phyloP scores from a whole-genome alignment of 1,140 invertebrate species.

The Sitophilus oryzae region DNA sequence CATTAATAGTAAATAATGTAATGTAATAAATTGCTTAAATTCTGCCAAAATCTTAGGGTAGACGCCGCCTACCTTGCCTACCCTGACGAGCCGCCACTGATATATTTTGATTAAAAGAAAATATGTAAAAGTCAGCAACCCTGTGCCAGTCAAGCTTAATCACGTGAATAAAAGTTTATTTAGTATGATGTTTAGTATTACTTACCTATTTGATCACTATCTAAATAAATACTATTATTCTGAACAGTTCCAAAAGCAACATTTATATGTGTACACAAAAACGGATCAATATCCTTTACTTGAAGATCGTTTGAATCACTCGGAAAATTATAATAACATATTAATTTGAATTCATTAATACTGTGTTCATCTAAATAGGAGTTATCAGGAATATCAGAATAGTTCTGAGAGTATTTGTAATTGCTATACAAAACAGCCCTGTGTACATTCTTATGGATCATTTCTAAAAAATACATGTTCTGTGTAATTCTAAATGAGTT shows the following conservation, averaged over 20 bases:
- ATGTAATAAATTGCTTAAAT: too few species aligned
- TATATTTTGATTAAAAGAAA: too few species aligned
- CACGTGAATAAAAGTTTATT: too few species aligned
- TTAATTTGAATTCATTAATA: constrained; percentile 38
- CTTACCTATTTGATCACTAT: constrained; percentile 24
- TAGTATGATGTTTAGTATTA: too few species aligned
- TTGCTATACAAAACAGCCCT: constrained; percentile 26
- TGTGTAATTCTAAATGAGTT: not conserved
- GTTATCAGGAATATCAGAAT: constrained; percentile 7
- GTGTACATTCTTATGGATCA: constrained; percentile 9
- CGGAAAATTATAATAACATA: constrained; percentile 64
- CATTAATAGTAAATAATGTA: too few species aligned
- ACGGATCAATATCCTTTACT: constrained; percentile 55
- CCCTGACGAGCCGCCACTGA: too few species aligned
- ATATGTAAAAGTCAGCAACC: too few species aligned
- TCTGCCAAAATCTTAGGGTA: too few species aligned
- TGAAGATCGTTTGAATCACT: constrained; percentile 43
- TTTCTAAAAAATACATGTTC: constrained; percentile 17
- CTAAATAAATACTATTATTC: constrained; percentile 53
- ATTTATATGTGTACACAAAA: constrained; percentile 78
- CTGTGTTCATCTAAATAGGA: not conserved
- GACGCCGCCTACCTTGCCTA: too few species aligned
- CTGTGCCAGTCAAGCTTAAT: too few species aligned
- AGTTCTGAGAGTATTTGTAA: constrained; percentile 1
- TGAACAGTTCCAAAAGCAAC: constrained; percentile 62